Percentiles rank a stretch among this genome's conserved stretches.
phyloP scores from a whole-genome alignment of 2,113 vertebrate species.

The Montifringilla adamsi region DNA sequence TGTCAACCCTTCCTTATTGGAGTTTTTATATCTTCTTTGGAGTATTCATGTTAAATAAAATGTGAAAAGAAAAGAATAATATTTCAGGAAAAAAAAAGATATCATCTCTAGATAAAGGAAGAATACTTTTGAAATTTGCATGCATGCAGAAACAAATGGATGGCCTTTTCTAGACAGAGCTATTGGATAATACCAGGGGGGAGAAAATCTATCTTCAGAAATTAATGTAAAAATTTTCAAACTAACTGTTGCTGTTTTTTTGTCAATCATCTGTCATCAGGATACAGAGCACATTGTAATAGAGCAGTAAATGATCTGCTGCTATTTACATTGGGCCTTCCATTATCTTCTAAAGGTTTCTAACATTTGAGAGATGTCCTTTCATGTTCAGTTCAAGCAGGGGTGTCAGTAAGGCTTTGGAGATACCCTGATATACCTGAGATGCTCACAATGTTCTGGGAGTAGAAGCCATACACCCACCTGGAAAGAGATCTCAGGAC shows the following conservation, averaged over 20 bases:
- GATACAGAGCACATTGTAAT: not conserved
- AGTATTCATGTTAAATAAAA: not conserved
- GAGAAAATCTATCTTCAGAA: not conserved
- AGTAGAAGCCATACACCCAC: rapidly evolving
- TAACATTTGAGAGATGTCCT: not conserved
- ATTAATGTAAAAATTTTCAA: not conserved
- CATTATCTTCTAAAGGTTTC: not conserved
- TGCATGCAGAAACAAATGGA: not conserved
- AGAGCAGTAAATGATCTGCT: not conserved
- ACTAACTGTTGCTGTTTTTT: not conserved
- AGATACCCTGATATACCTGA: not conserved
- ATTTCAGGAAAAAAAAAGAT: not conserved
- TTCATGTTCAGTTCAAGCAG: not conserved
- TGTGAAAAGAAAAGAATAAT: not conserved
- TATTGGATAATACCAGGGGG: not conserved
- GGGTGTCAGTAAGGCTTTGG: not conserved
- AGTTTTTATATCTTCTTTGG: not conserved
- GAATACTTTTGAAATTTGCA: not conserved
- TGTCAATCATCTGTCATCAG: not conserved
- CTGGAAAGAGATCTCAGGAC: not conserved
- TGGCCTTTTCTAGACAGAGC: not conserved
- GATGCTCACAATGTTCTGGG: not conserved
- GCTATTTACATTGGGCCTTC: not conserved
- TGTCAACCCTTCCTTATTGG: not conserved
- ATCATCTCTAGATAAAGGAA: not conserved